Base-by-base conservation (phyloP, 2,888 invertebrate species). In the Tubulanus polymorphus region DNA sequence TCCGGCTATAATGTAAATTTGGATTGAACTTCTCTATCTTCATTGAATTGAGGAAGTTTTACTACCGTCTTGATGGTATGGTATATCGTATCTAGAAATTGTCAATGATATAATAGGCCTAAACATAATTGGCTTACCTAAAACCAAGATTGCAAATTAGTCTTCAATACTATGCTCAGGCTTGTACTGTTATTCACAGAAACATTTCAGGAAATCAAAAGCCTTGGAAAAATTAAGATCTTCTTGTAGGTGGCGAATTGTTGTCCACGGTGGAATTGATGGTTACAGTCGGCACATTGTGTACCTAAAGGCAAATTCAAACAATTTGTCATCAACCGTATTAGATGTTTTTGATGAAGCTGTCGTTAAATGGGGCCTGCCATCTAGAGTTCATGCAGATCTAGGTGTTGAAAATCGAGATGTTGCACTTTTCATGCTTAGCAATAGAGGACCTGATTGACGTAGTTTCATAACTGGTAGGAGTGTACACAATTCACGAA, bases 221-320 rank as follows among this genome's bases (percentile, higher is more conserved):
- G n/a, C n/a, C n/a, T n/a, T n/a, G n/a, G n/a, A n/a, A n/a, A n/a
- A n/a, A n/a, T n/a, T n/a, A n/a, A n/a, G n/a, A n/a, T 15, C 5
- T 8, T 41, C 6, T 15, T 56, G 59, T 59, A 63, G 62, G 37
- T 63, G 63, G 62, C 37, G 54, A 28, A 55, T 63, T 45, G 57
- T 63, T 12, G 50, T 63, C 6, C 62, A 63, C 57, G 62, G 62
- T 29, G 59, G 61, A 8, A 54, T 61, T 23, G 61, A 63, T 63
- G 63, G 62, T 3, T 63, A 57, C 37, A 60, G 60, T 6, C 51
- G 62, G 23, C 23, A 60, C 3, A 63, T 63, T 25, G 57, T 63
- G 2, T 62, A 49, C 48, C 20, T 63, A 18, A 52, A 57, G 32
- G 54, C 54, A 15, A 59, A 53, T 41, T 55, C 58, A 29, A 56